Base-by-base conservation (phyloP, 2,113 vertebrate genomes). In the Carassius auratus region DNA sequence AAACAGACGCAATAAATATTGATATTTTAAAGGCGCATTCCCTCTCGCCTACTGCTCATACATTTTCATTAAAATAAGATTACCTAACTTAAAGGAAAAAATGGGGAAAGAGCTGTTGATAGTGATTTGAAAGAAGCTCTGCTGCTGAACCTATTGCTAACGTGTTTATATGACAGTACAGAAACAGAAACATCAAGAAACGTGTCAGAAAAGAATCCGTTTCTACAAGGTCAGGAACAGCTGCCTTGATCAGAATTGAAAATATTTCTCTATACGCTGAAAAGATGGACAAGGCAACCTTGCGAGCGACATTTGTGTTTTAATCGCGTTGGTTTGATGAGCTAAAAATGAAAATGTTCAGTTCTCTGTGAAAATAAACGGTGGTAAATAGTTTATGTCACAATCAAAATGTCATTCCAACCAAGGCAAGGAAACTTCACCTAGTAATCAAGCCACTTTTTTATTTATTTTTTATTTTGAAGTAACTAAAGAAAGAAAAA, bases 61-160 rank as follows among this genome's bases (percentile, higher is more conserved):
- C 30, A 71, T 89, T 85, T 77, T 76, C 84, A 86, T 90, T 74
- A 45, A 84, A 78, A 90, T 84, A 21, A 81, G 80, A 85, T 61
- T 66, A 33, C 50, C 55, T 79, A 79, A 80, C 80, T n/a, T 69
- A 36, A 42, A 73, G 69, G 1, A 69, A 38, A 85, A 83, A 52
- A 82, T 30, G 3, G 8, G 21, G 21, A 69, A 69, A 81, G 17
- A 68, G 42, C 15, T 64, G 21, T 45, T 19, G 38, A 69, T 69
- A 21, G 26, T 13, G 21, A 71, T 77, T 57, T 52, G 23, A 57
- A 52, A 77, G 50, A 33, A 55, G 50, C 48, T 19, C 26, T 77
- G 7, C 9, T 36, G 52, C 52, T 33, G 8, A 30, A 77, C 26
- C 23, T 81, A 55, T 73, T 57, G 19, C 45, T 61, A 38, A 8